Base-by-base conservation (phyloP, 2,888 invertebrate species). In the Ceriagrion tenellum region DNA sequence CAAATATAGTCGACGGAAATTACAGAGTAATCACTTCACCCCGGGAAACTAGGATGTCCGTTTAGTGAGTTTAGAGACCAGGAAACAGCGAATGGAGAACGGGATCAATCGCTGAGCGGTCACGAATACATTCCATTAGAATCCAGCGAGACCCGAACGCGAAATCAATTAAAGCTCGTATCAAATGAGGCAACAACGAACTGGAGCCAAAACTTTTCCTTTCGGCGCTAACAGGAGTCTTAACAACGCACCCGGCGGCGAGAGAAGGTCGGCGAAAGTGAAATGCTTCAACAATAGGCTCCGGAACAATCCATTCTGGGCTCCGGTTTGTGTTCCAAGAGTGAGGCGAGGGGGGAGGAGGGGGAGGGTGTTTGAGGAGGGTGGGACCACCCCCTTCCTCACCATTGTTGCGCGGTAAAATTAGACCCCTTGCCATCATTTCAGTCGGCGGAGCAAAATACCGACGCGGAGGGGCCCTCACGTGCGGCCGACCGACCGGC, bases 331-430 rank as follows among this genome's bases (percentile, higher is more conserved):
- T n/a, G 69, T 69, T 69, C n/a, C 69, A n/a, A 4, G 26, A 26
- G 10, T 10, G 10, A 26, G 26, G 26, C 10, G n/a, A 12, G 26
- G n/a, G 26, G n/a, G n/a, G n/a, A 6, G 10, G n/a, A 12, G n/a
- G 23, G 8, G 26, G 47, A 47, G 47, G 47, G 47, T 47, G 47
- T 47, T 20, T 8, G 47, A 47, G 47, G 47, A 81, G 81, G 30
- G 16, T 8, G 47, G 47, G 47, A 47, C 40, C 40, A 40, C 35
- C 16, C 88, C 63, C 47, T 88, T 88, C 35, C 47, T 6, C 40
- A 40, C 88, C 88, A 88, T 88, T 88, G 88, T 63, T 59, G 59
- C 91, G 91, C 91, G 30, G 56, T 56, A 30, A 56, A 90, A 90
- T 90, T 56, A 90, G 23, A 26, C 91, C 47, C 59, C 40, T 63